Base-by-base conservation (phyloP, 2,888 invertebrate genomes). In the Acrocyrtus sp. region DNA sequence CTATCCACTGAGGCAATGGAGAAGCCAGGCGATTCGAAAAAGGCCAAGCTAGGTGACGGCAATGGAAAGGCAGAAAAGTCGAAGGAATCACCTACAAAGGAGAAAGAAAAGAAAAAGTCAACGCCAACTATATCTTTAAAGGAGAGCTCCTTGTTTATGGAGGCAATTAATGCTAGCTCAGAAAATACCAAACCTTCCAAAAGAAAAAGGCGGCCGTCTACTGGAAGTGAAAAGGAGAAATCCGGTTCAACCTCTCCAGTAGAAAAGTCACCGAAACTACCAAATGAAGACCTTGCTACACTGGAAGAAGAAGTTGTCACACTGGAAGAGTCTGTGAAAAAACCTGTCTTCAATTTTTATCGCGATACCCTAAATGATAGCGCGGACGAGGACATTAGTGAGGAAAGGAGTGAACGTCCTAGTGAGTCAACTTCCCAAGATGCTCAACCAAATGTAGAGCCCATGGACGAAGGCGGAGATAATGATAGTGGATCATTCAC, bases 101-200 rank as follows among this genome's bases (percentile, higher is more conserved):
- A 83, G 82, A 81, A 60, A 66, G 50, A 80, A 76, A 75, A 69
- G 84, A 81, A 81, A 53, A 80, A 29, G 17, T n/a, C 26, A 10
- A 22, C 53, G 15, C 1, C 47, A 1, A 67, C 26, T 1, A 57
- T 68, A 27, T 45, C 34, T 2, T 56, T 81, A 54, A 91, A 94
- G 83, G 97, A 97, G 84, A 95, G 95, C 83, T 94, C 93, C 82
- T 91, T 95, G 85, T 97, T 97, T 84, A 95, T 95, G 91, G 95
- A 96, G 84, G 95, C 95, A 0, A 86, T 97, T 39, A 88, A 89
- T 78, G 92, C 92, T 1, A 90, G 90, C 0, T 22, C 72, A 1
- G 72, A 74, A 15, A 17, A 54, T 0, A 26, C 67, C 2, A 80
- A 78, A 77, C 88, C 90, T 1, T 90, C 91, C 82, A 95, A 94